A percentile compares a stretch with the other conserved stretches of the same genome.
Conservation (phyloP, 2,113 vertebrate genomes). For the Anhinga rufa region DNA sequence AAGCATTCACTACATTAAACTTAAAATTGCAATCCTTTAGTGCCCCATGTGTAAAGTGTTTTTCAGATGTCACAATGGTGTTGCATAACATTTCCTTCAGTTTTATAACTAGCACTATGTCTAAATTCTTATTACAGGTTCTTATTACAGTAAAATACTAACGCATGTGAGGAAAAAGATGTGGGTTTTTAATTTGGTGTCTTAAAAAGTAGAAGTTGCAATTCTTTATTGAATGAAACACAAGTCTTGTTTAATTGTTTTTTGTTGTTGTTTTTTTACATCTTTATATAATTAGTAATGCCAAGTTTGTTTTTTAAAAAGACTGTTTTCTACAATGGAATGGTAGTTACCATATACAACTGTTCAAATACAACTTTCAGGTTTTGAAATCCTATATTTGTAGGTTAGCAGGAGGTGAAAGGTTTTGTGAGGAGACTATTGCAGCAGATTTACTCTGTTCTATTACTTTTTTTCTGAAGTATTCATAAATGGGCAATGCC, state of each 20-base stretch:
- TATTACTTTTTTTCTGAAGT: not conserved
- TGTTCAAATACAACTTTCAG: not conserved
- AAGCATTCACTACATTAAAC: not conserved
- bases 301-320: not conserved
- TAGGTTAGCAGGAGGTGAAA: not conserved
- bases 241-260: not conserved
- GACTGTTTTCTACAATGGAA: not conserved
- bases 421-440: not conserved
- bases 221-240: not conserved
- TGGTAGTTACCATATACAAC: not conserved
- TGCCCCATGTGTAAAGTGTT: not conserved
- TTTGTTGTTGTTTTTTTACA: no score
- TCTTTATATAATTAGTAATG: not conserved
- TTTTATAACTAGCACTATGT: not conserved
- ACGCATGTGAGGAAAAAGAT: not conserved
- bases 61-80: not conserved
- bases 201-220: not conserved
- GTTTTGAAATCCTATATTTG: not conserved
- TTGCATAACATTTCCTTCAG: not conserved
- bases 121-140: not conserved
- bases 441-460: not conserved
- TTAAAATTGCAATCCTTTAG: not conserved
- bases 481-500: not conserved
- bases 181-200: rapidly evolving
- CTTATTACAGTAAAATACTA: not conserved